Base-by-base conservation (phyloP, 35 echinoderm and acorn worm genomes). In the Holothuria glaberrima region DNA sequence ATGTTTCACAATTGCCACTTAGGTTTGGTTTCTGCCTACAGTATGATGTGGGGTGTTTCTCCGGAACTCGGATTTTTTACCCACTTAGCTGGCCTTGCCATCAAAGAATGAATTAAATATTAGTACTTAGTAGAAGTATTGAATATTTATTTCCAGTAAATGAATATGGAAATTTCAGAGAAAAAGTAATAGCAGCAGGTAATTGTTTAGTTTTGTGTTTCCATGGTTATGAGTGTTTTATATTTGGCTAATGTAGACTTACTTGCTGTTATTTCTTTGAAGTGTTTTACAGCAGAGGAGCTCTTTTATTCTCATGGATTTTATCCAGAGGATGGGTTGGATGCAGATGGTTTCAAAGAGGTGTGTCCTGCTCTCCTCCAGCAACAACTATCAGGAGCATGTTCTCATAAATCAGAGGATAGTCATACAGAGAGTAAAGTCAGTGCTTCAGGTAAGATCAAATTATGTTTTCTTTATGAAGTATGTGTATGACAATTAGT, bases 271-370 rank as follows among this genome's bases (percentile, higher is more conserved):
- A 35, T 33, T 41, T 7, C 9, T 48, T 35, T 50, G 46, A 30
- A 78, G 74, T 78, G 74, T 48, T 78, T 78, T 48, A 52, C 74
- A 48, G 74, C 74, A 18, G 44, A 78, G 38, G 35, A 45, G 38
- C 21, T 78, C 10, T 25, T 78, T 30, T 12, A 48, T 24, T 78
- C 38, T 48, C 44, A 52, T 26, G 74, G 74, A 12, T 13, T 78
- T 3, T 21, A 48, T 9, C 74, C 74, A 3, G 74, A 78, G 74
- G 74, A 78, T 78, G 74, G 44, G 25, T 20, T 78, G 9, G 50
- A 22, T 48, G 74, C 25, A 25, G 41, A 78, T 25, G 12, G 50
- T 4, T 14, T 78, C 31, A 48, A 35, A 5, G 16, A 24, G 21
- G 41, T 78, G 3, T 78, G 74, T 50, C 74, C 74, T 0, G 21